These are phyloP conservation scores for Pollenia griseotomentosa DNA, from an alignment of 2,888 invertebrate species.

Conservation along the genomic window DNA sequence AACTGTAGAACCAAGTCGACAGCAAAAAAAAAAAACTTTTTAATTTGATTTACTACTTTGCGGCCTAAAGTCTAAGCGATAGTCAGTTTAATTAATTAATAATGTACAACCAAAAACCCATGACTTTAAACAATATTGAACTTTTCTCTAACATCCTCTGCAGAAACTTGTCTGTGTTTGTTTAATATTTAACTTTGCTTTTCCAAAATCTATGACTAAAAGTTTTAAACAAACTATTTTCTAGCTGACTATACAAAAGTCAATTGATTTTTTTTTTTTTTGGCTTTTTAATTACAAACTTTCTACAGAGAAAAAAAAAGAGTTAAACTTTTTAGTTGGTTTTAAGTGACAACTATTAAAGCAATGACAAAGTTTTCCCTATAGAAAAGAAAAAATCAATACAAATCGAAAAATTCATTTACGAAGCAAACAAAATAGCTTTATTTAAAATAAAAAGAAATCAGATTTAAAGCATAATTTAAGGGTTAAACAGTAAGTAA, in stretches of 20 bases:
- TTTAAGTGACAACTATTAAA: slow-evolving; percentile 53
- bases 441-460: neutral
- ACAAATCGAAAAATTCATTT: neutral
- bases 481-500: neutral
- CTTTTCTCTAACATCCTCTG: too few species aligned
- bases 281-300: slow-evolving; percentile 68
- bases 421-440: neutral
- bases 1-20: too few species aligned
- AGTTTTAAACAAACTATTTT: slow-evolving; percentile 37
- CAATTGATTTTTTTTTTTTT: slow-evolving; percentile 57
- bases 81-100: too few species aligned
- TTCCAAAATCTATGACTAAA: slow-evolving; percentile 26
- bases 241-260: slow-evolving; percentile 53
- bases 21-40: too few species aligned
- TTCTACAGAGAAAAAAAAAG: slow-evolving; percentile 13
- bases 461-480: slow-evolving; percentile 22
- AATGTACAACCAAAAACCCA: too few species aligned
- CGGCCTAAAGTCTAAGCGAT: too few species aligned
- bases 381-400: slow-evolving; percentile 44
- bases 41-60: too few species aligned
- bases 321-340: slow-evolving; percentile 33
- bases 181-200: slow-evolving; percentile 36
- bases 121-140: too few species aligned
- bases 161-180: slow-evolving; percentile 8
- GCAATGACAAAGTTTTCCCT: slow-evolving; percentile 53